A percentile compares a stretch with the other conserved stretches of the same genome.
These are phyloP conservation scores for Drosophila kikkawai DNA, from an alignment of 1,140 invertebrate species.

Conservation along the genomic window DNA sequence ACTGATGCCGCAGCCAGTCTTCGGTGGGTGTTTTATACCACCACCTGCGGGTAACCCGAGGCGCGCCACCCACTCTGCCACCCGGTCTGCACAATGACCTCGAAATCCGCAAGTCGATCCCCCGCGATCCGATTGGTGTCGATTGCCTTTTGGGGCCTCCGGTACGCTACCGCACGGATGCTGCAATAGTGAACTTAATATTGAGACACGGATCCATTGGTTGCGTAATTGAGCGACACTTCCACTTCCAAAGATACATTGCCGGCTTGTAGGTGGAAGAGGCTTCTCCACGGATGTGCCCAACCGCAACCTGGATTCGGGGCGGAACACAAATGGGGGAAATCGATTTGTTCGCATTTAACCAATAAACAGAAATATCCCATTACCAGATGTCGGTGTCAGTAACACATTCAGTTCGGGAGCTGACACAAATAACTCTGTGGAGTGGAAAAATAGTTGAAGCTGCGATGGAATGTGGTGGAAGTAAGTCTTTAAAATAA, in stretches of 20 bases:
- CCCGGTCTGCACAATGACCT: slow-evolving; percentile 73
- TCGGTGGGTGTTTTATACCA: slow-evolving; percentile 61
- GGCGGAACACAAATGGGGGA: slow-evolving; percentile 33
- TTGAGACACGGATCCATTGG: slow-evolving; percentile 47
- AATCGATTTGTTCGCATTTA: slow-evolving; percentile 28
- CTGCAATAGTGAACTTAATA: slow-evolving; percentile 80
- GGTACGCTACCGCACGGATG: slow-evolving; percentile 38
- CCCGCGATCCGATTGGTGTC: slow-evolving; percentile 51
- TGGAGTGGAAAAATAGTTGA: neutral
- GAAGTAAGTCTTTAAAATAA: neutral
- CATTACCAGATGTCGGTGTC: slow-evolving; percentile 20
- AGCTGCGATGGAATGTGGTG: too few relatives aligned
- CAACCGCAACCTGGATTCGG: slow-evolving; percentile 31
- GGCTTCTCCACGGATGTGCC: slow-evolving; percentile 48
- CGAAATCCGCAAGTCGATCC: slow-evolving; percentile 50
- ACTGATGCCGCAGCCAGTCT: slow-evolving; percentile 59
- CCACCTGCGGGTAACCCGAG: slow-evolving; percentile 61
- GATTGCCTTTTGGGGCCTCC: slow-evolving; percentile 25
- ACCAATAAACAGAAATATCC: slow-evolving; percentile 25
- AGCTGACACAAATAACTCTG: slow-evolving; percentile 25
- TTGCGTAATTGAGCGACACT: slow-evolving; percentile 57
- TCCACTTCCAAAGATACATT: slow-evolving; percentile 9
- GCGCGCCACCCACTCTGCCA: slow-evolving; percentile 21
- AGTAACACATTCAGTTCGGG: slow-evolving; percentile 3
- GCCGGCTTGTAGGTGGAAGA: neutral